A percentile compares a stretch with the other conserved stretches of the same genome.
phyloP scores from a whole-genome alignment of 1,140 invertebrate species.

The Eurytemora carolleeae region DNA sequence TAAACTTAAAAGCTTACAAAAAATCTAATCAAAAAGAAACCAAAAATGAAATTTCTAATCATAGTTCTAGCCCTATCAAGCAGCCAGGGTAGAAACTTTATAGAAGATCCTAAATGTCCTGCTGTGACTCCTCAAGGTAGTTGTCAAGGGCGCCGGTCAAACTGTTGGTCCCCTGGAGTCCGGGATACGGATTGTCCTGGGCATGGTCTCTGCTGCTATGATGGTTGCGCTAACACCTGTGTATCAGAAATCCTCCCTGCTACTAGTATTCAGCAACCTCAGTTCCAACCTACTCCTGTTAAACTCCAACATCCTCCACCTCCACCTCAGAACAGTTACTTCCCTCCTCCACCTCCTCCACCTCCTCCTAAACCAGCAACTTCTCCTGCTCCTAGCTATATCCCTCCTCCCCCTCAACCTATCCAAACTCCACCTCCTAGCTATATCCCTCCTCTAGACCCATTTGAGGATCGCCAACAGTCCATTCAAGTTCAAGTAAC shows the following conservation, averaged over 20 bases:
- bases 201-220: slow-evolving; percentile 6
- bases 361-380: neutral
- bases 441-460: no score
- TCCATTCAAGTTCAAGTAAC: no score
- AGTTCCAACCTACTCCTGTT: neutral
- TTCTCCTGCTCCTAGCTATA: neutral
- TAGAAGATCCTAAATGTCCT: neutral
- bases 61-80: no score
- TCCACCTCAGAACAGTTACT: neutral
- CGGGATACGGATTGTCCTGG: slow-evolving; percentile 7
- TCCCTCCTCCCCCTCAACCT: neutral
- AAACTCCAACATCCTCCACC: neutral
- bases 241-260: neutral
- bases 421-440: neutral
- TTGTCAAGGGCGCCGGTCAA: neutral
- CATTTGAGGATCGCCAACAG: no score
- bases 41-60: no score
- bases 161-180: slow-evolving; percentile 5
- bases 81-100: neutral
- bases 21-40: no score
- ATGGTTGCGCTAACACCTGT: slow-evolving; percentile 10
- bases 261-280: neutral
- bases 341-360: neutral
- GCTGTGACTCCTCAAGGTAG: neutral
- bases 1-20: no score